Percentiles rank a stretch among this genome's conserved stretches.
Conservation (phyloP, 2,888 invertebrate species). For the Drosophila pseudotakahashii region DNA sequence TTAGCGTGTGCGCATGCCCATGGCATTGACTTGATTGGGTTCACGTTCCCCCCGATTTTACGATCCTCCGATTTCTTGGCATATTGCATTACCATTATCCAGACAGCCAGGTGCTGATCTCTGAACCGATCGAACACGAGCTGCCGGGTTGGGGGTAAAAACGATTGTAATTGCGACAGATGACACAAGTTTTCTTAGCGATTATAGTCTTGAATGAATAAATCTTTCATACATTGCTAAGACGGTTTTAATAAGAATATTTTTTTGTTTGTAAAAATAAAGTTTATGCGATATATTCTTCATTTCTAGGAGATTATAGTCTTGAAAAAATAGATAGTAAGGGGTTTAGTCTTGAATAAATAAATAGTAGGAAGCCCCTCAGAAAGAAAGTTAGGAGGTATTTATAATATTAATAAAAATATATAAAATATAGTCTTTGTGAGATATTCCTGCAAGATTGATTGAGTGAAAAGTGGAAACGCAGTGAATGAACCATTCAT, state of each 20-base stretch:
- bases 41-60: neutral
- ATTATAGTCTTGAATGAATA: no score
- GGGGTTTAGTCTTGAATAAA: no score
- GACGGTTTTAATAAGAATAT: no score
- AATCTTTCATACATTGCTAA: no score
- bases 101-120: conserved; percentile 11
- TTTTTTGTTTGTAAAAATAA: no score
- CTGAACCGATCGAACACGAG: conserved; percentile 15
- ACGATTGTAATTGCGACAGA: conserved; percentile 7
- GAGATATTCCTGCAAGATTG: neutral
- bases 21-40: conserved; percentile 12
- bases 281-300: no score
- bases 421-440: neutral
- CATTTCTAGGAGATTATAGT: no score
- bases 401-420: no score
- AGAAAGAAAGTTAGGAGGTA: no score
- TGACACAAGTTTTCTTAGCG: neutral
- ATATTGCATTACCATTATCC: conserved; percentile 27
- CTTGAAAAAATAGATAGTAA: no score
- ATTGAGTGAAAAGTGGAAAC: neutral
- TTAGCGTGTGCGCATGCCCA: conserved; percentile 41
- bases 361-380: no score
- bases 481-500: no score
- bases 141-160: neutral
- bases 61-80: conserved; percentile 1